Percentiles rank a stretch among this genome's conserved stretches.
Evolutionary conservation across 2,113 vertebrate genomes (phyloP).

Genomic region (Apus apus): DNA sequence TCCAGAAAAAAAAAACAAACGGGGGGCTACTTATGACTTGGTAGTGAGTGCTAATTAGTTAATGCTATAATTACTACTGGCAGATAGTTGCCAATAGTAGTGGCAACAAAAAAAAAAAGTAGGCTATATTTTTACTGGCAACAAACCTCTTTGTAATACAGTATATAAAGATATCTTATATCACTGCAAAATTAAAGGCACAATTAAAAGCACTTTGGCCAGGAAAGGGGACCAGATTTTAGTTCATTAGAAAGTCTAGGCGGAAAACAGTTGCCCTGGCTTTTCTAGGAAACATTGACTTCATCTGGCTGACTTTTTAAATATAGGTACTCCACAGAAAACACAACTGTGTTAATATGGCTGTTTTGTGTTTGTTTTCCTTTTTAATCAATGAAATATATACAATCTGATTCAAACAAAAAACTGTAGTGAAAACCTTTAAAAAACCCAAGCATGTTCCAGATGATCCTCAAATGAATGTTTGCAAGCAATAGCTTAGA

Average conservation of each 20-base stretch:
- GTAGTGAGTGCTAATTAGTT: not conserved
- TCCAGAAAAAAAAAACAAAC: not conserved
- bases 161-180: not conserved
- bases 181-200: not conserved
- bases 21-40: not conserved
- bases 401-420: not conserved
- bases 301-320: not conserved
- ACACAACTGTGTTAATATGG: not conserved
- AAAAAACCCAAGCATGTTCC: not conserved
- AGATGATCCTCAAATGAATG: not conserved
- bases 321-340: not conserved
- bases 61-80: not conserved
- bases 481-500: not conserved
- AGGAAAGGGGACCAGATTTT: not conserved
- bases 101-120: not conserved
- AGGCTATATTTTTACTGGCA: not conserved
- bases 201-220: not conserved
- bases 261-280: not conserved
- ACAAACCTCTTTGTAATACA: not conserved
- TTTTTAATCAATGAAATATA: not conserved
- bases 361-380: not conserved
- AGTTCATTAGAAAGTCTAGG: not conserved
- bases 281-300: conserved; percentile 7
- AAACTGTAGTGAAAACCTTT: not conserved
- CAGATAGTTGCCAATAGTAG: not conserved